These are phyloP conservation scores for Myotis yumanensis DNA, from an alignment of 2,113 vertebrate genomes.

Conservation along the genomic window DNA sequence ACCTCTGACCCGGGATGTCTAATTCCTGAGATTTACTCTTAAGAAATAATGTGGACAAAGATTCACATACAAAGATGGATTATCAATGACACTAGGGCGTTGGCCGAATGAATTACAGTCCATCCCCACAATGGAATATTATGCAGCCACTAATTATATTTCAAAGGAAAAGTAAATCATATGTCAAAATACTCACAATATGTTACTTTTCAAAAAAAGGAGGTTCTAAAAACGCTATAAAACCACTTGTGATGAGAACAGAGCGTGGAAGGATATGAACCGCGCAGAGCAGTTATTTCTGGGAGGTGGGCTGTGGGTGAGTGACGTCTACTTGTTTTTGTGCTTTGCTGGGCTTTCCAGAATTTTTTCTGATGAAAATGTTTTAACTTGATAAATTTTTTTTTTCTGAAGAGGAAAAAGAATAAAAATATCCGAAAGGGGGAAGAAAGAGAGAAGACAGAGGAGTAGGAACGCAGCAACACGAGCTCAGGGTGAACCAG, in stretches of 20 bases:
- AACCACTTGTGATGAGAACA: background rate
- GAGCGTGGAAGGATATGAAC: background rate
- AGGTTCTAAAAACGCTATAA: background rate
- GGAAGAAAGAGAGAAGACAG: background rate
- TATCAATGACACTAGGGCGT: background rate
- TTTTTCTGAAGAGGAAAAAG: background rate
- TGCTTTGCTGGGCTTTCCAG: background rate
- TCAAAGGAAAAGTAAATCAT: background rate
- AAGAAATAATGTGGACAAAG: background rate
- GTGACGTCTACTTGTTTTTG: background rate
- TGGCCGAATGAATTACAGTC: background rate
- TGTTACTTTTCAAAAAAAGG: background rate
- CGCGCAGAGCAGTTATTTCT: background rate
- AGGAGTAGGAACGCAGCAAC: rapidly evolving
- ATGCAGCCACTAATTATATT: background rate
- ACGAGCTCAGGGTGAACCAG: background rate
- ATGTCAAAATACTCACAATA: background rate
- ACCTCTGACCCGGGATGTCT: slow-evolving; percentile 2
- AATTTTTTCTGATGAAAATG: background rate
- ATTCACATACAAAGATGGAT: background rate
- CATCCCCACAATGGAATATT: no score
- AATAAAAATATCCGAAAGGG: background rate
- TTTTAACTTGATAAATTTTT: background rate
- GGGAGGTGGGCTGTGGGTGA: background rate
- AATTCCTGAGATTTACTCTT: background rate